A percentile compares a stretch with the other conserved stretches of the same genome.
Evolutionary conservation across 2,888 invertebrate genomes (phyloP).

Genomic region (Aelia acuminata): DNA sequence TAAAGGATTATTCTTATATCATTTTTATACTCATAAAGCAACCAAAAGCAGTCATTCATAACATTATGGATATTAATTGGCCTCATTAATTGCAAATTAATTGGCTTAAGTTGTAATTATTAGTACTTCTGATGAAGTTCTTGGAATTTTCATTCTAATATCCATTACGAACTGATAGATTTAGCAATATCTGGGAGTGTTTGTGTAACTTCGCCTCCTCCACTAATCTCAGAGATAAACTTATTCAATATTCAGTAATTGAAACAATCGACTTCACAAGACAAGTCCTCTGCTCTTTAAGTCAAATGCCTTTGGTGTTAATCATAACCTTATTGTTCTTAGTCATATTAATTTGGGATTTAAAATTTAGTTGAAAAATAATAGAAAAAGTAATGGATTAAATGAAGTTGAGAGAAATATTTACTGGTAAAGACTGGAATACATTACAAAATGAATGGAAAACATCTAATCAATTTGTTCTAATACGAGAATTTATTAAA

Average conservation of each 20-base stretch:
- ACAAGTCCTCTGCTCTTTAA: not conserved
- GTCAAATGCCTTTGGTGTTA: not conserved
- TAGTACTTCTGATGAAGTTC: not conserved
- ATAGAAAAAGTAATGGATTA: no score
- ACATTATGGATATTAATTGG: no score
- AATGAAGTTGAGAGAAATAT: no score
- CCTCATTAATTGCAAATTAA: no score
- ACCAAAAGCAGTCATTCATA: no score
- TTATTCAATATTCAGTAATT: slow-evolving; percentile 1
- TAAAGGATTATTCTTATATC: no score
- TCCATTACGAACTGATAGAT: not conserved
- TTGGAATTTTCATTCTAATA: not conserved
- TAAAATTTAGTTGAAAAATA: no score
- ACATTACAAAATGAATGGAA: no score
- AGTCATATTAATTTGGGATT: not conserved
- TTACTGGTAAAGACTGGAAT: no score
- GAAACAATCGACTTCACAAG: not conserved
- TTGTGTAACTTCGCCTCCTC: slow-evolving; percentile 3
- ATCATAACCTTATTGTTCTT: not conserved
- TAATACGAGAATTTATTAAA: no score
- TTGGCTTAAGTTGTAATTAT: not conserved
- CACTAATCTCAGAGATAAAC: not conserved
- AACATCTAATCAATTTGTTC: no score
- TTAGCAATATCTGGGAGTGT: not conserved
- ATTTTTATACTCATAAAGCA: no score